phyloP scores from a whole-genome alignment of 1,140 invertebrate genomes.

The Oscheius sp. region DNA sequence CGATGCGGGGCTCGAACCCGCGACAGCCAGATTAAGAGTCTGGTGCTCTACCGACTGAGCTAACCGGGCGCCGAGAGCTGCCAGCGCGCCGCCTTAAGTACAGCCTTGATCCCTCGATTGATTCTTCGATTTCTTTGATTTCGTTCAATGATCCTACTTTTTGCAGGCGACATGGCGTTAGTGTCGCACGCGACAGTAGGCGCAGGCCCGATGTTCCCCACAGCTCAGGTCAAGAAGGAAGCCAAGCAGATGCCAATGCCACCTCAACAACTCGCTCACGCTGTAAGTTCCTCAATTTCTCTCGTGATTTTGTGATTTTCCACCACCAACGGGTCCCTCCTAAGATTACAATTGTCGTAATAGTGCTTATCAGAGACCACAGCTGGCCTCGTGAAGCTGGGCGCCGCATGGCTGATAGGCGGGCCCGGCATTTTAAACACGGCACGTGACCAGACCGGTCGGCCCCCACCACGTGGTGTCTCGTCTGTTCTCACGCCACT shows the following conservation, averaged over 20 bases:
- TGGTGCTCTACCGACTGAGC: background rate
- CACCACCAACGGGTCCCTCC: background rate
- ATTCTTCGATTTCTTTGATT: too few species aligned
- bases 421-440: too few species aligned
- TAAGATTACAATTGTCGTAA: background rate
- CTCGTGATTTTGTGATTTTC: background rate
- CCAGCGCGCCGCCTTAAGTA: background rate
- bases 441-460: background rate
- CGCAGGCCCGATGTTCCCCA: conserved; percentile 12
- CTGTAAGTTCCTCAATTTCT: background rate
- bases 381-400: background rate
- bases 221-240: conserved; percentile 21
- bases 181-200: conserved; percentile 21
- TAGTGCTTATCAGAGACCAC: background rate
- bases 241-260: conserved; percentile 22
- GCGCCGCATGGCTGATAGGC: background rate
- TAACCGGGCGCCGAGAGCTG: background rate
- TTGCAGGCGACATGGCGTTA: conserved; percentile 33
- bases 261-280: background rate
- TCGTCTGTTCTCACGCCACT: too few species aligned
- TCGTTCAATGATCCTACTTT: too few species aligned
- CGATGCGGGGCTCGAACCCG: background rate
- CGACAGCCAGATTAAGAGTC: background rate
- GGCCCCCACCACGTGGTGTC: background rate
- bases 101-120: too few species aligned